These are phyloP conservation scores for Cyprinella venusta DNA, from an alignment of 2,797 vertebrate species.

Conservation along the genomic window DNA sequence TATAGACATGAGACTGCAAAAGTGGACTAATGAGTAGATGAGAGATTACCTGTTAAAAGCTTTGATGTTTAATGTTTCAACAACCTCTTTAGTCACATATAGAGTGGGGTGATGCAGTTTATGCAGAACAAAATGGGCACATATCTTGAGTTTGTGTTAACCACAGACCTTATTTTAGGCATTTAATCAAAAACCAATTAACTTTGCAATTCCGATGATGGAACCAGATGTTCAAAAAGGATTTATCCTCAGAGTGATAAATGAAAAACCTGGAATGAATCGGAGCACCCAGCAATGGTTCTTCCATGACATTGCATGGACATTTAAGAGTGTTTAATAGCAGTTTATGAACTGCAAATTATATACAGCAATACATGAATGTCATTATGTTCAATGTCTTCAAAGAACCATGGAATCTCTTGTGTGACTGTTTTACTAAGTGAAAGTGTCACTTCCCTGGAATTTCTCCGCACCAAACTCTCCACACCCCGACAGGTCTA, in stretches of 20 bases:
- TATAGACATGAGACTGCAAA: background rate
- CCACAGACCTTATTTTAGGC: background rate
- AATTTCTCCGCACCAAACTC: constrained; percentile 44
- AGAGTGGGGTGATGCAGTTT: background rate
- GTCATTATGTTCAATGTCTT: background rate
- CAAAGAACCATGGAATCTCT: constrained; percentile 5
- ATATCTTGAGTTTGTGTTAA: background rate
- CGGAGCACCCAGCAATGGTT: background rate
- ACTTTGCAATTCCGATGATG: background rate
- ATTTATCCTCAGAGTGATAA: background rate
- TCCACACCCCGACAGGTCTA: constrained; percentile 46
- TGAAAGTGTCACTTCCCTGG: constrained; percentile 40
- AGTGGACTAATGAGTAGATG: background rate
- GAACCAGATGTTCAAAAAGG: background rate
- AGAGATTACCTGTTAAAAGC: background rate
- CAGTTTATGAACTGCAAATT: background rate
- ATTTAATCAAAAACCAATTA: background rate
- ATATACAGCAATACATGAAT: background rate
- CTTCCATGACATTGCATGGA: background rate
- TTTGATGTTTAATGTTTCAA: background rate
- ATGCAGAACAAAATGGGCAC: background rate
- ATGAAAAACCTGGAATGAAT: background rate
- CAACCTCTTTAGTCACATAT: background rate
- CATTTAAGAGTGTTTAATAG: background rate
- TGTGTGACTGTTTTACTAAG: constrained; percentile 40